A percentile compares a stretch with the other conserved stretches of the same genome.
Conservation (phyloP, 2,888 invertebrate species). For the Ypsolopha sequella region DNA sequence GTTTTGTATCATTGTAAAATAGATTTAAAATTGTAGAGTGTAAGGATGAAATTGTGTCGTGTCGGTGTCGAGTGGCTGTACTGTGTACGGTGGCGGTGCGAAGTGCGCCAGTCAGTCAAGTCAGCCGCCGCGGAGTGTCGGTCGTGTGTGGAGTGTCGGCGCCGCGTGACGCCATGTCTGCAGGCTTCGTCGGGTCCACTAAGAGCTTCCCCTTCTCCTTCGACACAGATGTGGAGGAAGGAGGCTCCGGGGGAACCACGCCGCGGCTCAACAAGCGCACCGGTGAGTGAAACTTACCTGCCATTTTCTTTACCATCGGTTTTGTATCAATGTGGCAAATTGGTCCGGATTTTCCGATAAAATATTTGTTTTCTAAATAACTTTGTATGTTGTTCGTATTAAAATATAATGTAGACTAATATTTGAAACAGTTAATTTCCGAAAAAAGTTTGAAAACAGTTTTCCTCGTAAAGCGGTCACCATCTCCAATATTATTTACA, state of each 20-base stretch:
- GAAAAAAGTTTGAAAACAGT: no score
- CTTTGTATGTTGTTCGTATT: no score
- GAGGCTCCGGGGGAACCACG: conserved; percentile 34
- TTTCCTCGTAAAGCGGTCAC: background rate
- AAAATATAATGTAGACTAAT: no score
- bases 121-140: background rate
- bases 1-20: no score
- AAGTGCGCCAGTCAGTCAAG: no score
- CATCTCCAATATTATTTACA: background rate
- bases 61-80: background rate
- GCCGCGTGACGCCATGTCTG: conserved; percentile 35
- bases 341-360: no score
- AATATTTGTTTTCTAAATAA: no score
- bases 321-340: no score
- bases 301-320: no score
- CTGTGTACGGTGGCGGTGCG: background rate
- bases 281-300: conserved; percentile 32
- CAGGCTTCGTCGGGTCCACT: conserved; percentile 59
- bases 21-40: no score
- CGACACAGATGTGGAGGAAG: conserved; percentile 57
- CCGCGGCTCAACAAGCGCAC: conserved; percentile 46
- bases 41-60: no score
- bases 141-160: background rate
- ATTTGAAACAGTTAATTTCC: no score
- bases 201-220: conserved; percentile 64